Percentiles rank a stretch among this genome's conserved stretches.
These are phyloP conservation scores for Eospalax fontanierii DNA, from an alignment of 2,797 vertebrate genomes.

Conservation along the genomic window DNA sequence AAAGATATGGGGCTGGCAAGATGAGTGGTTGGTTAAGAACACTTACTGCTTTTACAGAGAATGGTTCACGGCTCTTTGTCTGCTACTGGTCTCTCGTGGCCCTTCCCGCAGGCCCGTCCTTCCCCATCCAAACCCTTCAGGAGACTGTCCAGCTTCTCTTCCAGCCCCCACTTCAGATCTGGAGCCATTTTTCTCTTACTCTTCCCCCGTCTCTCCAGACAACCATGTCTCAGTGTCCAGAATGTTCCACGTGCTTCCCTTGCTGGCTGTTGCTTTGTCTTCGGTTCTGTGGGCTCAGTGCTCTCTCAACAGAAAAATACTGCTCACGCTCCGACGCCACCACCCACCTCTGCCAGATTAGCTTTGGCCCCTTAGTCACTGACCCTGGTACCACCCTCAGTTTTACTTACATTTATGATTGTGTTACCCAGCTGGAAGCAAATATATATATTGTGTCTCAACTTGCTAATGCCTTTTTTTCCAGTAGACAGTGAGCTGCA, in stretches of 20 bases:
- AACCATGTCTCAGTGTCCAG: neutral
- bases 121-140: too few relatives aligned
- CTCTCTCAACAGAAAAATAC: neutral
- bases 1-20: neutral
- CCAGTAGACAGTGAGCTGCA: neutral
- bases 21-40: neutral
- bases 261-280: neutral
- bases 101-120: too few relatives aligned
- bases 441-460: neutral
- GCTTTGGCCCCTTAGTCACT: neutral
- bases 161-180: neutral
- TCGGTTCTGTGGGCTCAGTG: neutral
- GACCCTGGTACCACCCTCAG: neutral
- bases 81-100: neutral
- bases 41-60: neutral
- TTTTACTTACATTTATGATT: conserved; percentile 1
- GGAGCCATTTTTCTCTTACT: neutral
- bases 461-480: conserved; percentile 13
- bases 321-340: neutral
- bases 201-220: neutral
- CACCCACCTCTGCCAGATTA: neutral
- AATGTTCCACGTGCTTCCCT: neutral
- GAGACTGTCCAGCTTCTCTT: neutral
- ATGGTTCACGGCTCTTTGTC: neutral
- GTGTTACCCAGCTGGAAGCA: neutral